Evolutionary conservation across 2,888 invertebrate genomes (phyloP), one percentile per base, ranked within the genome.

Genomic region (Ectemnius lituratus): DNA sequence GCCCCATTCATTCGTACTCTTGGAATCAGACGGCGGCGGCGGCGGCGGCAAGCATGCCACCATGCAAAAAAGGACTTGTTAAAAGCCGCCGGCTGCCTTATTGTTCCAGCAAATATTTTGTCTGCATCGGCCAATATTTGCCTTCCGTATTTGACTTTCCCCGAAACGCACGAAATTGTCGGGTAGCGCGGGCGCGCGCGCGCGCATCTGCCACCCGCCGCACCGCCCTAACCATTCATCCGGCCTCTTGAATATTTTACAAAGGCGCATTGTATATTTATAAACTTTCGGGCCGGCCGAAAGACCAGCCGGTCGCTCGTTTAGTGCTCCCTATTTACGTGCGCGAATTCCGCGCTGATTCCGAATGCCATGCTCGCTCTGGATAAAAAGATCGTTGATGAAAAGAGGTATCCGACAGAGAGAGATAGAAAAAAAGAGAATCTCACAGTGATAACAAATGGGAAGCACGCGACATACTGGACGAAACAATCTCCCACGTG

Each of bases 91-190:
- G 16, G 8, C 16, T 23, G 16, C 52, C 16, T 23, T 60, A 46
- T 8, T 62, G 20, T 62, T 62, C 20, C 4, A 58, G 58, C 58
- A 58, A 58, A 58, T 58, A 27, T 58, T 58, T 58, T 18, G 16
- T 18, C 58, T n/a, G 16, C 58, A 14, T 45, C 45, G 37, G 20
- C 37, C 62, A 62, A 62, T 62, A 62, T 62, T 62, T 62, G 45
- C 18, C 62, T 62, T 62, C 62, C 62, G 62, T 62, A 23, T 62
- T 62, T 62, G 47, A 62, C 62, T 47, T 62, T 62, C 62, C 23
- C 46, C 23, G 62, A 62, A 46, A 62, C 62, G 16, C 16, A 62
- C 62, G 47, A 16, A 18, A 46, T 23, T 28, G 60, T 37, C n/a
- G 13, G 27, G 14, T 0, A 14, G 14, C 0, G n/a, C n/a, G n/a